Conservation (phyloP, 2,797 vertebrate species). For the Psittacula echo region DNA sequence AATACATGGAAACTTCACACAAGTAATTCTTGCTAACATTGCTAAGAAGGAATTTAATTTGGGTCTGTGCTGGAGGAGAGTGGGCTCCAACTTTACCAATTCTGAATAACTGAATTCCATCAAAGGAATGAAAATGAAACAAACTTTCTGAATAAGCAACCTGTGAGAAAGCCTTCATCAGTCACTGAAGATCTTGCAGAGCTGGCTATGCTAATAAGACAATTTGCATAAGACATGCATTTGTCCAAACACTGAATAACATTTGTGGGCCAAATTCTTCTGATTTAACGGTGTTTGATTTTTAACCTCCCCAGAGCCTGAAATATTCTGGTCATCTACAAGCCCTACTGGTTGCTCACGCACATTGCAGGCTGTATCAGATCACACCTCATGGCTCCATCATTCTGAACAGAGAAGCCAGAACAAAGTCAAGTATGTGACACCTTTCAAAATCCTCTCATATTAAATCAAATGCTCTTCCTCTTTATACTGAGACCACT, state of each 20-base stretch:
- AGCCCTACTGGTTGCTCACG: neutral
- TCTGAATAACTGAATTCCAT: slow-evolving; percentile 8
- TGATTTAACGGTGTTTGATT: neutral
- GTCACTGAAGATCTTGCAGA: neutral
- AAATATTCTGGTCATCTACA: neutral
- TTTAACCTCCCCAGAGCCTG: neutral
- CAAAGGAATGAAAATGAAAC: neutral
- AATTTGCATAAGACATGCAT: neutral
- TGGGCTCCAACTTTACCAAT: neutral
- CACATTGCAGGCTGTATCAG: neutral
- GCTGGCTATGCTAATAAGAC: neutral
- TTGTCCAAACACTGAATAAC: neutral
- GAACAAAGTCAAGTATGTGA: neutral
- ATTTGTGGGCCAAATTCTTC: neutral
- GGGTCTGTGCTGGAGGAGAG: neutral
- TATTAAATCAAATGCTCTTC: neutral
- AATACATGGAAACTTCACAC: neutral
- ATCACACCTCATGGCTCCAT: neutral
- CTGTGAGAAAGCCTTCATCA: slow-evolving; percentile 4
- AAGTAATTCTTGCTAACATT: neutral
- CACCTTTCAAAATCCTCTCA: neutral
- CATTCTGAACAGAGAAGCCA: neutral
- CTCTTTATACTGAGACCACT: neutral
- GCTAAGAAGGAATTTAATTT: slow-evolving; percentile 14
- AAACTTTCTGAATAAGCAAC: neutral